A percentile compares a stretch with the other conserved stretches of the same genome.
Conservation (phyloP, 1,140 invertebrate genomes). For the Zaprionus ghesquierei region DNA sequence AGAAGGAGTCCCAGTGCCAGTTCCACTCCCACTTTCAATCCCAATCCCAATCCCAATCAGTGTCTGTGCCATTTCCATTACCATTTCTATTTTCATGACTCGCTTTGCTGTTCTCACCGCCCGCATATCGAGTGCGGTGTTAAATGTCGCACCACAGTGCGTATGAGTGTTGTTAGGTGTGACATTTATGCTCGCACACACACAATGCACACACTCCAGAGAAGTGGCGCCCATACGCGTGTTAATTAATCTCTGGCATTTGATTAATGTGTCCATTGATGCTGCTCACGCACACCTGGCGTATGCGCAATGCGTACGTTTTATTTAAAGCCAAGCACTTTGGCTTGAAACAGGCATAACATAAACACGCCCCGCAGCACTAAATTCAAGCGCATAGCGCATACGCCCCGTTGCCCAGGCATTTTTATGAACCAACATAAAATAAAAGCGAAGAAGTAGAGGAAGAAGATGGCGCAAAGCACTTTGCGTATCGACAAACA, state of each 20-base stretch:
- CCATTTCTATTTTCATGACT: not conserved
- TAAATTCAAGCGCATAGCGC: not conserved
- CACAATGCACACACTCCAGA: no score
- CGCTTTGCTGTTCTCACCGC: not conserved
- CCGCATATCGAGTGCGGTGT: slow-evolving; percentile 25
- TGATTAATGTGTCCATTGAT: slow-evolving; percentile 73
- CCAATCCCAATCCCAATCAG: not conserved
- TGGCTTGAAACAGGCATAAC: not conserved
- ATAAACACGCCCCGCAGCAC: slow-evolving; percentile 6
- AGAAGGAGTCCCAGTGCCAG: not conserved
- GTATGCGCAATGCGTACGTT: not conserved
- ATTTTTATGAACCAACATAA: slow-evolving; percentile 64
- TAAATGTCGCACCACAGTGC: slow-evolving; percentile 64
- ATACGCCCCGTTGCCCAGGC: not conserved
- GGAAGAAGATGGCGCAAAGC: slow-evolving; percentile 37
- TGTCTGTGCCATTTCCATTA: not conserved
- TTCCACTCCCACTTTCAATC: not conserved
- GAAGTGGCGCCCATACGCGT: slow-evolving; percentile 32
- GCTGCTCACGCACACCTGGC: slow-evolving; percentile 26
- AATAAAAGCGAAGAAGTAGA: no score
- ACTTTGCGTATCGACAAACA: slow-evolving; percentile 57
- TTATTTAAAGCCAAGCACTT: not conserved
- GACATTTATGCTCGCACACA: slow-evolving; percentile 66
- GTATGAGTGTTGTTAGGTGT: slow-evolving; percentile 74
- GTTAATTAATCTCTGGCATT: slow-evolving; percentile 66